Conservation (phyloP, 2,113 vertebrate species). For the Nansenia antarctica region DNA sequence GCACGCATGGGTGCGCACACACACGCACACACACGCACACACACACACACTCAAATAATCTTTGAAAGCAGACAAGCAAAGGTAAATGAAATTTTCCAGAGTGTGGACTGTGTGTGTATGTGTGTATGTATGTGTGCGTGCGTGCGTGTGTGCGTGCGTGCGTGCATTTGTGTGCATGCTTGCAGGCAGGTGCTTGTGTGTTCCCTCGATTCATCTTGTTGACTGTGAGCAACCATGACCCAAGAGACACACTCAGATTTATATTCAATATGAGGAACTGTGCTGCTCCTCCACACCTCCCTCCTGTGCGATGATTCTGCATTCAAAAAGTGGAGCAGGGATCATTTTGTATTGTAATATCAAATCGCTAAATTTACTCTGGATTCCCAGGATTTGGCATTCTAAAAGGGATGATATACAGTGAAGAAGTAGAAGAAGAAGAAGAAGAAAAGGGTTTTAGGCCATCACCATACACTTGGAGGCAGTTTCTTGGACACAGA, state of each 20-base stretch:
- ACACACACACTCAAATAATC: background rate
- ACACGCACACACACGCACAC: background rate
- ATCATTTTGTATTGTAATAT: too few species aligned
- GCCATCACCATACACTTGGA: too few species aligned
- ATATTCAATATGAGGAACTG: constrained; percentile 5
- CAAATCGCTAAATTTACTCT: too few species aligned
- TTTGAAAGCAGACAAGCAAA: background rate
- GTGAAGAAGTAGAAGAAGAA: too few species aligned
- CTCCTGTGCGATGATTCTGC: background rate
- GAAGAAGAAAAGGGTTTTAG: too few species aligned
- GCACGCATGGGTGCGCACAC: background rate
- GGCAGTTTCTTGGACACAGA: too few species aligned
- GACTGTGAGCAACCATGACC: background rate
- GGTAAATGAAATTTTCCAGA: constrained; percentile 4
- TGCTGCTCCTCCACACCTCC: background rate
- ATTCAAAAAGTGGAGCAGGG: background rate
- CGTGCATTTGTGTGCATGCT: background rate
- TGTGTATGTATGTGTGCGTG: background rate
- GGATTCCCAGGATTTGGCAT: too few species aligned
- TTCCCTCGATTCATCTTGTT: background rate
- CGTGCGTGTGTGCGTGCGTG: background rate
- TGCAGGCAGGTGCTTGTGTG: background rate
- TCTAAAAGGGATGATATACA: too few species aligned
- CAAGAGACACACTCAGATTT: background rate
- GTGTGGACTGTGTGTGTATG: background rate